Evolutionary conservation across 2,888 invertebrate species (phyloP).

Genomic region (Apomyelois bistriatella): DNA sequence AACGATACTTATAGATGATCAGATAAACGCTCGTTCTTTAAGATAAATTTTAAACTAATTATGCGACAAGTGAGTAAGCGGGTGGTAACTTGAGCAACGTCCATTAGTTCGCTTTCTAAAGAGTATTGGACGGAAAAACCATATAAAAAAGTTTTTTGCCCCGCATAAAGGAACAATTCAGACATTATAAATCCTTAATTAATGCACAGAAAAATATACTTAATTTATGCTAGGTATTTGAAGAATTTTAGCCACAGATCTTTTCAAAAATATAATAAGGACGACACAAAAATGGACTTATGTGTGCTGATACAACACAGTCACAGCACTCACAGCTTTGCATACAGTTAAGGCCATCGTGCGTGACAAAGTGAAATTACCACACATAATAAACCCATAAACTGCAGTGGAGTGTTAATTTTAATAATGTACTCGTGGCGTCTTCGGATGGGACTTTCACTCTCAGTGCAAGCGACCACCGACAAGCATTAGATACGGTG

Average conservation of each 20-base stretch:
- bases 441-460: constrained; percentile 1
- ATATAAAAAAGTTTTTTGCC: too few species aligned
- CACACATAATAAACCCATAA: constrained; percentile 5
- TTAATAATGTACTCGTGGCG: not conserved
- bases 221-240: too few species aligned
- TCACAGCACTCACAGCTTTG: not conserved
- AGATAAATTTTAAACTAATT: not conserved
- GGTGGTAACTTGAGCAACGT: not conserved
- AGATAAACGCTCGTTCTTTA: not conserved
- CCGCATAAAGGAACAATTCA: too few species aligned
- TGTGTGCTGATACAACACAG: not conserved
- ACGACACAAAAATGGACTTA: not conserved
- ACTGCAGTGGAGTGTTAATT: not conserved
- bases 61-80: not conserved
- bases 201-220: too few species aligned
- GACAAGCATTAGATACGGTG: not conserved
- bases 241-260: too few species aligned
- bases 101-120: not conserved
- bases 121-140: too few species aligned
- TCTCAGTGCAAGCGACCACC: not conserved
- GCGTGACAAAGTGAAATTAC: not conserved
- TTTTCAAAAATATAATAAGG: too few species aligned
- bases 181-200: too few species aligned
- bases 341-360: not conserved
- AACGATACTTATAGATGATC: not conserved